phyloP scores from a whole-genome alignment of 1,140 invertebrate genomes.

The Penaeus indicus region DNA sequence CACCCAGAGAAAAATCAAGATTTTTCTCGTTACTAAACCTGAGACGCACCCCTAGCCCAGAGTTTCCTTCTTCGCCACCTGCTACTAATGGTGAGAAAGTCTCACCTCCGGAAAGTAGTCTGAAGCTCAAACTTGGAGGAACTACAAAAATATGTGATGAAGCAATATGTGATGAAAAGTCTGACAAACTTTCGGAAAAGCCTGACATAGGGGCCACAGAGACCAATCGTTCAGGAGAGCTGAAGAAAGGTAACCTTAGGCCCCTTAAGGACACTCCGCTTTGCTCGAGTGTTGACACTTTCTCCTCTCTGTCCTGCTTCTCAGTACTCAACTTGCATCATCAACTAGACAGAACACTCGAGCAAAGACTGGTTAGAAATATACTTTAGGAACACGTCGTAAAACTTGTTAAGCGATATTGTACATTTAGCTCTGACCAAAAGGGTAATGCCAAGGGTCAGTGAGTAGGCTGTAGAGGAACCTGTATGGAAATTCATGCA shows the following conservation, averaged over 20 bases:
- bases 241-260: conserved; percentile 59
- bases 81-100: conserved; percentile 33
- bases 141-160: conserved; percentile 50
- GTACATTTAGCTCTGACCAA: conserved; percentile 52
- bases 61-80: conserved; percentile 42
- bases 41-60: conserved; percentile 51
- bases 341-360: conserved; percentile 38
- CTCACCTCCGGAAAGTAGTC: conserved; percentile 43
- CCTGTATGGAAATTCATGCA: conserved; percentile 36
- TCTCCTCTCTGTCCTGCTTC: not conserved
- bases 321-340: not conserved
- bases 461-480: conserved; percentile 29
- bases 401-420: conserved; percentile 55
- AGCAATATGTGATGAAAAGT: conserved; percentile 42
- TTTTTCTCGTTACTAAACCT: conserved; percentile 63
- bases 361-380: conserved; percentile 51
- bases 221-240: conserved; percentile 56
- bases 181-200: conserved; percentile 50
- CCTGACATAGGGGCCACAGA: conserved; percentile 46
- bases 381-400: not conserved
- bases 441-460: conserved; percentile 45
- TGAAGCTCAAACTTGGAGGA: conserved; percentile 39
- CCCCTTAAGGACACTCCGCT: conserved; percentile 35
- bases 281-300: conserved; percentile 55
- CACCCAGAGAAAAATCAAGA: conserved; percentile 59